phyloP scores from a whole-genome alignment of 2,888 invertebrate species.

The Odontocerum albicorne region DNA sequence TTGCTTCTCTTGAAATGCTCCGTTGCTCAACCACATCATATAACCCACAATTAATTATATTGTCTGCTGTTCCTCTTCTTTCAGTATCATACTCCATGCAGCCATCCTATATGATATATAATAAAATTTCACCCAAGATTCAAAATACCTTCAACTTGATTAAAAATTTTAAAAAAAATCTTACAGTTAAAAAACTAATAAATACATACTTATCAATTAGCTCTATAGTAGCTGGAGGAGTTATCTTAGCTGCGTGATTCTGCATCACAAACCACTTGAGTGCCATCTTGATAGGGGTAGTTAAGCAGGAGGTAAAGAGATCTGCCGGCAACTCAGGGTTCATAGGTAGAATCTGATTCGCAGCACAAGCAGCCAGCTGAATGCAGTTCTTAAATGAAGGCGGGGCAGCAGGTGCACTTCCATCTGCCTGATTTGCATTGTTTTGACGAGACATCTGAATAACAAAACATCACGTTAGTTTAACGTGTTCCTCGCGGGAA shows the following conservation, averaged over 20 bases:
- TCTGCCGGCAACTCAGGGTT: conserved; percentile 96
- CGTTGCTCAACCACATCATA: no score
- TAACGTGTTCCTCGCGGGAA: no score
- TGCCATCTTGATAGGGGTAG: conserved; percentile 96
- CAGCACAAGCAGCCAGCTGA: conserved; percentile 93
- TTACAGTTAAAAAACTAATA: no score
- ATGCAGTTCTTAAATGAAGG: conserved; percentile 88
- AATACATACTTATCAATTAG: conserved; percentile 84
- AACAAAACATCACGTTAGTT: neutral
- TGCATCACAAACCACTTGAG: conserved; percentile 93
- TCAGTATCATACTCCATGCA: no score
- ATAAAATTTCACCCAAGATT: no score
- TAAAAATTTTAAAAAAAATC: no score
- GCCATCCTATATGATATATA: no score
- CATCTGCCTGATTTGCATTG: neutral
- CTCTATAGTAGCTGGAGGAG: conserved; percentile 80
- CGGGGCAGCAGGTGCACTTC: conserved; percentile 37
- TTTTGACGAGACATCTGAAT: conserved; percentile 22
- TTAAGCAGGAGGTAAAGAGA: conserved; percentile 96
- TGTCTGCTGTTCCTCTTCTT: no score
- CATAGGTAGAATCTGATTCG: conserved; percentile 94
- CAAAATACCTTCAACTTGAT: no score
- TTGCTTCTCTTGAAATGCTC: no score
- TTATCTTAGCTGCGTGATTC: conserved; percentile 72
- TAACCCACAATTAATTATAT: no score